Conservation (phyloP, 2,113 vertebrate genomes). For the Phasianus colchicus region DNA sequence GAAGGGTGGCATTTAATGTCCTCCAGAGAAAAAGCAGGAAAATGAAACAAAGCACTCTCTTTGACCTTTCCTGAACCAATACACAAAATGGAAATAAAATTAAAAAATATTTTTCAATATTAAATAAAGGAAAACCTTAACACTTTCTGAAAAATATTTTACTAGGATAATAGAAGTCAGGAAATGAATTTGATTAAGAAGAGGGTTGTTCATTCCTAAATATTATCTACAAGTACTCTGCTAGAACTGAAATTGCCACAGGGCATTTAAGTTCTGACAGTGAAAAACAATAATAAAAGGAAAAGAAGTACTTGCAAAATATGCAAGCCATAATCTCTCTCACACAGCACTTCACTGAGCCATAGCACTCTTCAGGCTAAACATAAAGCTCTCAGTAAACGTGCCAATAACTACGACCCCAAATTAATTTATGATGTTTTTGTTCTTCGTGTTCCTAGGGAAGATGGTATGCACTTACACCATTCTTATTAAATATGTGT, state of each 20-base stretch:
- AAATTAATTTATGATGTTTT: not conserved
- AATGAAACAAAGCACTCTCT: not conserved
- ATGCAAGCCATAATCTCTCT: not conserved
- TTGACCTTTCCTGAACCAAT: not conserved
- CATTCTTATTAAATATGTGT: not conserved
- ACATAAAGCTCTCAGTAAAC: not conserved
- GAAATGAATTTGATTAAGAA: not conserved
- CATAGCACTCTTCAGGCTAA: conserved; percentile 9
- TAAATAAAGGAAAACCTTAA: not conserved
- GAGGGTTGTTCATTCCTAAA: not conserved
- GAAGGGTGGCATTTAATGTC: not conserved
- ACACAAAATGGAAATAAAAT: not conserved
- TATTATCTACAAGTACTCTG: not conserved
- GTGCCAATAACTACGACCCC: not conserved
- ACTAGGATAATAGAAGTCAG: not conserved
- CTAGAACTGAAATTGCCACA: not conserved
- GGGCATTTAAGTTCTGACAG: conserved; percentile 16
- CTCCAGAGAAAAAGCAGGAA: not conserved
- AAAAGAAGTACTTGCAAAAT: conserved; percentile 25
- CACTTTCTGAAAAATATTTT: not conserved
- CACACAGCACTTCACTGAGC: not conserved
- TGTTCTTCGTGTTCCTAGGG: not conserved
- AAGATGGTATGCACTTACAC: conserved; percentile 31
- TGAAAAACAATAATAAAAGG: conserved; percentile 11
- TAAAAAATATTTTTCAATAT: not conserved